Evolutionary conservation across 2,113 vertebrate genomes (phyloP), one percentile per base, ranked within the genome.

Genomic region (Semicossyphus pulcher): DNA sequence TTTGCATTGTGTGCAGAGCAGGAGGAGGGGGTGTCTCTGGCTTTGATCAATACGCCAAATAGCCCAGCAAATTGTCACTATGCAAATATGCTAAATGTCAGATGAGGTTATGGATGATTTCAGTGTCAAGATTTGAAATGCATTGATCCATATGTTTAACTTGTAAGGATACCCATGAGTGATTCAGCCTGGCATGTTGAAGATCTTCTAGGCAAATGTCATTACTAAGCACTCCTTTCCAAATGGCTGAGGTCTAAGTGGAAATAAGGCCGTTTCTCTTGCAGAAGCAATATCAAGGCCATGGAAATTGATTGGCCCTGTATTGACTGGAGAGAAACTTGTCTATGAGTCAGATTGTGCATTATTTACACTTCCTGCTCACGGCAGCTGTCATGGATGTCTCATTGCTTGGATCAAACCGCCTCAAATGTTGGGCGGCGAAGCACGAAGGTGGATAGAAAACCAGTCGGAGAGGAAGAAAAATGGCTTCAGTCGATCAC

Each of bases 311-410:
- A 88, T 81, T 83, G 80, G 70, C 74, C 66, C 34, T 1, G 37
- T 75, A 81, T 78, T 66, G 78, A 89, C 81, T 75, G 63, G 72
- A 83, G 70, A 72, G 65, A 78, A 85, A 57, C 78, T 67, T 20
- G 59, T 64, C 45, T 72, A 68, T 64, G 83, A 83, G 68, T 84
- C 64, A 76, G 70, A 59, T 47, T 67, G 68, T 87, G 84, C 84
- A 91, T 90, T 92, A 91, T 91, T 92, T 88, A 88, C 85, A 84
- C 87, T 80, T 74, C 79, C 80, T 83, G 85, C 80, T 88, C 72
- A 63, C 34, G 56, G 65, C 86, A 83, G 85, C 91, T 89, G 88
- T 90, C 88, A 79, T 44, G 52, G 59, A 63, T 83, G 82, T 84
- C 85, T 87, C 84, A 67, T 72, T 62, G 73, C 69, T 75, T 61